A percentile compares a stretch with the other conserved stretches of the same genome.
These are phyloP conservation scores for Lepisosteus oculatus DNA, from an alignment of 2,113 vertebrate genomes.

Conservation along the genomic window DNA sequence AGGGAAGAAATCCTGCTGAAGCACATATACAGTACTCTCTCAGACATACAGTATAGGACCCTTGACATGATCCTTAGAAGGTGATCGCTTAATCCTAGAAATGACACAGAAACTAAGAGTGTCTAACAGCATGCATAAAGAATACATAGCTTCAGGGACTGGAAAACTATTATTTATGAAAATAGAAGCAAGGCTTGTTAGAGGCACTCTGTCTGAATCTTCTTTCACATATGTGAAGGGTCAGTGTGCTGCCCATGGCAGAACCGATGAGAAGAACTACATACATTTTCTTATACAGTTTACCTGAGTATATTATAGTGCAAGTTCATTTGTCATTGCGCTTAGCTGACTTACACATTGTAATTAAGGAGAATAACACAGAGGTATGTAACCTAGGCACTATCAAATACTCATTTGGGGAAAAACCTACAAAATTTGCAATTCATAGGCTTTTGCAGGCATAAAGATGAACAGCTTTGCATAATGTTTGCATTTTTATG, in stretches of 20 bases:
- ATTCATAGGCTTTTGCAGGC: conserved; percentile 19
- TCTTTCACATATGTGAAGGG: neutral
- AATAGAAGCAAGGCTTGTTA: neutral
- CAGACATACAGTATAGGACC: neutral
- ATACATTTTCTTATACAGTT: neutral
- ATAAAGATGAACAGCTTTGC: conserved; percentile 26
- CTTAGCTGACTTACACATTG: conserved; percentile 42
- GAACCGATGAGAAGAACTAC: conserved; percentile 33
- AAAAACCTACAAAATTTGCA: conserved; percentile 20
- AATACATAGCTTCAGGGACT: neutral
- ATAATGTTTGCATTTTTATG: conserved; percentile 32
- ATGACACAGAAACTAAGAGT: neutral
- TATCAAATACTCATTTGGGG: conserved; percentile 49
- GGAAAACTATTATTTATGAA: neutral
- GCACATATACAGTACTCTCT: neutral
- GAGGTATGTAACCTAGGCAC: conserved; percentile 43
- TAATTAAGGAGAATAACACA: conserved; percentile 44
- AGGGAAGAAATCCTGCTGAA: neutral
- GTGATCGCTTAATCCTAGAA: neutral
- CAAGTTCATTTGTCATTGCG: conserved; percentile 39
- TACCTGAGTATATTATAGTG: conserved; percentile 8
- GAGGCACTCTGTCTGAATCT: neutral
- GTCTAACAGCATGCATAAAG: neutral
- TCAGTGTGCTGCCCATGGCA: conserved; percentile 13
- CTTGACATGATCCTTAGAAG: neutral